A percentile compares a stretch with the other conserved stretches of the same genome.
phyloP scores from a whole-genome alignment of 2,797 vertebrate species.

The Girardinus metallicus region DNA sequence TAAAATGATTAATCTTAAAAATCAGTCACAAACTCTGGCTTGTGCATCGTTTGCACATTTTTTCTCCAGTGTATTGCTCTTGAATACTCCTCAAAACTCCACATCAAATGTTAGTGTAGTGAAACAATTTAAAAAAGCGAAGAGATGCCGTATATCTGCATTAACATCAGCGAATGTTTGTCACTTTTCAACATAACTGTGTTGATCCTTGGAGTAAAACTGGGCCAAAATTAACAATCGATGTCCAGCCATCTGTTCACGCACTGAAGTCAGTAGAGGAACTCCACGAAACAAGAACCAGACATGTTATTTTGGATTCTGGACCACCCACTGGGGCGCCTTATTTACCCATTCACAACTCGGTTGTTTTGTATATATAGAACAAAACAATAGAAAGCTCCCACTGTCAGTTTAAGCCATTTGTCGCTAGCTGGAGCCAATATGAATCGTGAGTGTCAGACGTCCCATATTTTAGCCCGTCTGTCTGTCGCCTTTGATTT shows the following conservation, averaged over 20 bases:
- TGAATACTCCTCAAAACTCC: not conserved
- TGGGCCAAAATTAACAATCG: not conserved
- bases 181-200: not conserved
- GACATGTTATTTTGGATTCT: not conserved
- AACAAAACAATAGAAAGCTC: not conserved
- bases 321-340: not conserved
- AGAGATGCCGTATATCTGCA: not conserved
- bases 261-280: not conserved
- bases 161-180: not conserved
- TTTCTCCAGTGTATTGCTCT: not conserved
- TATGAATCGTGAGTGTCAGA: constrained; percentile 8
- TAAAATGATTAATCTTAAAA: not conserved
- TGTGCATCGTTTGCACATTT: not conserved
- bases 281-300: not conserved
- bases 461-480: constrained; percentile 24
- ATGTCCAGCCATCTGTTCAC: constrained; percentile 1
- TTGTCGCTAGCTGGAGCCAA: not conserved
- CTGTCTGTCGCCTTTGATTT: constrained; percentile 32
- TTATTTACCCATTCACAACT: not conserved
- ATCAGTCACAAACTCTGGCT: not conserved
- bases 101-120: not conserved
- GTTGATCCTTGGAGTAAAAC: not conserved
- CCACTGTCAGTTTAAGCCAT: not conserved
- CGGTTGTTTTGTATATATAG: not conserved
- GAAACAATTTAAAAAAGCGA: not conserved